Evolutionary conservation across 92 coral and sea anemone species (phyloP).

Genomic region (Palythoa caribaeorum): DNA sequence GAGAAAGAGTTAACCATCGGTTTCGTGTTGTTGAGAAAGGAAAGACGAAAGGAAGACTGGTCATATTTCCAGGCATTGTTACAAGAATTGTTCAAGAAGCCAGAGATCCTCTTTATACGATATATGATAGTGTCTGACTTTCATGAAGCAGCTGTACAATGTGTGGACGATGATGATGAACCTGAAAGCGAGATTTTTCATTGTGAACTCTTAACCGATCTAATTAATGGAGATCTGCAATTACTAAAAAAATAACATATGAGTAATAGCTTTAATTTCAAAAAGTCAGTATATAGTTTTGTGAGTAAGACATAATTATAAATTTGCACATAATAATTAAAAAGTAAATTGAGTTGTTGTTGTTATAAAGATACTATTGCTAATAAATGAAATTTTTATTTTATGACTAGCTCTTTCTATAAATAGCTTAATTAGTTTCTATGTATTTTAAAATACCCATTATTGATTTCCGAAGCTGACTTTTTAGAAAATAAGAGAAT

Average conservation of each 20-base stretch:
- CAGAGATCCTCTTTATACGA: conserved; percentile 21
- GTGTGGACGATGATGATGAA: conserved; percentile 22
- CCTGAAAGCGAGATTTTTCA: conserved; percentile 32
- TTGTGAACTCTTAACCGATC: conserved; percentile 29
- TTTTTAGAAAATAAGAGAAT: conserved; percentile 9
- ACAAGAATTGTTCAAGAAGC: conserved; percentile 44
- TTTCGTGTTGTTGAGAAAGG: conserved; percentile 37
- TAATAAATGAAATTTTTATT: conserved; percentile 4
- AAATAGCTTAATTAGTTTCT: conserved; percentile 3
- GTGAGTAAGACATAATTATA: conserved; percentile 19
- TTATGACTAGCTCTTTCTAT: conserved; percentile 6
- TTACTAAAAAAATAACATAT: conserved; percentile 10
- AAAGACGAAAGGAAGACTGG: conserved; percentile 30
- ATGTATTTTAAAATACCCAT: conserved; percentile 20
- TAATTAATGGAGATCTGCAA: conserved; percentile 27
- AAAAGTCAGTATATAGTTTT: conserved; percentile 17
- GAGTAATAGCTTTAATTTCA: conserved; percentile 18
- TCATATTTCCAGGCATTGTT: conserved; percentile 33
- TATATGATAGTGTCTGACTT: conserved; percentile 24
- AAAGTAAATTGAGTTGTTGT: conserved; percentile 19
- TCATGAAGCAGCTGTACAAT: conserved; percentile 13
- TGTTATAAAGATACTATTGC: conserved; percentile 21
- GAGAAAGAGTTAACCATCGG: conserved; percentile 28
- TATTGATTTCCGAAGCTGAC: conserved; percentile 23
- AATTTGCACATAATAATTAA: conserved; percentile 13